Base-by-base conservation (phyloP, 2,797 vertebrate genomes). In the Characodon lateralis region DNA sequence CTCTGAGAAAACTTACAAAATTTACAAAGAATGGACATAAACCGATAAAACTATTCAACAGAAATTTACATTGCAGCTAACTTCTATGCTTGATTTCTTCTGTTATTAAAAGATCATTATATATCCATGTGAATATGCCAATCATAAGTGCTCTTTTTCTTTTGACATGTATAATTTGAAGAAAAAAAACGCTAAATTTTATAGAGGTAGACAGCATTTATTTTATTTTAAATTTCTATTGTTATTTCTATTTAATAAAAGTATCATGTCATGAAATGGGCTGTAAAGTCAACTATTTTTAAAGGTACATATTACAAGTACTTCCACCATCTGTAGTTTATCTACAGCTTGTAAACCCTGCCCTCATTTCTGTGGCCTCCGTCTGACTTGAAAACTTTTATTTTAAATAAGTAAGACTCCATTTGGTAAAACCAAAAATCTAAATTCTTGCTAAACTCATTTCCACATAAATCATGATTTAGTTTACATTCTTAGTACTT, bases 351-450 rank as follows among this genome's bases (percentile, higher is more conserved):
- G 56, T 70, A 59, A 83, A 80, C 50, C 6, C 6, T 66, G 50
- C 28, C 22, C 50, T 61, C 16, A 24, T 35, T 9, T 22, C 22
- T 58, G 66, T 43, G 55, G n/a, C 39, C 55, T 73, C 56, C 2
- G n/a, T 41, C 31, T 53, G 2, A 35, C 1, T 59, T 56, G 41
- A 24, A 69, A 26, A 84, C 26, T 22, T 8, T 56, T 58, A 14
- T 69, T 79, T 58, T 70, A 58, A 70, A 77, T 9, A 72, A 61
- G 70, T 74, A 83, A 78, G 78, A 85, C 74, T 82, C 63, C 28
- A 72, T 83, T 90, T 78, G 77, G 77, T 80, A 3, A 59, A 12
- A 28, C 6, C 66, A 75, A 81, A 39, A 66, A 46, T 72, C 73
- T 48, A 50, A 46, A 77, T 71, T 63, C 46, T 71, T 72, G 73